These are phyloP conservation scores for Hemichromis elongatus DNA, from an alignment of 2,113 vertebrate species.

Conservation along the genomic window DNA sequence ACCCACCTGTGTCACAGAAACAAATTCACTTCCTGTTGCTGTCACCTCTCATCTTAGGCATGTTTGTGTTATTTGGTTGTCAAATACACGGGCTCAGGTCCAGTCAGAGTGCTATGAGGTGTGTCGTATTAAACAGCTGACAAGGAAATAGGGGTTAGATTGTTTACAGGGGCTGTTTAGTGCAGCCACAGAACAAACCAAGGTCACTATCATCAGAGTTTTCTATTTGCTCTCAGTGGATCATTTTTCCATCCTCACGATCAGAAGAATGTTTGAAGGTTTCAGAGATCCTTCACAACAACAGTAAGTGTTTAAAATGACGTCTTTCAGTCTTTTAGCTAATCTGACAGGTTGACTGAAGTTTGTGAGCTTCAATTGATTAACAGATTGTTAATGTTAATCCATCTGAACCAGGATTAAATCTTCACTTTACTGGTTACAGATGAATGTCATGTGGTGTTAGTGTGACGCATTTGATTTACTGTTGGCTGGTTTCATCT, in stretches of 20 bases:
- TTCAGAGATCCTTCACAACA: background rate
- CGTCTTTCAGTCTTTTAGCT: background rate
- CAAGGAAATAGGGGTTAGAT: no score
- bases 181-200: no score
- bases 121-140: no score
- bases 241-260: background rate
- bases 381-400: background rate
- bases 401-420: rapidly evolving
- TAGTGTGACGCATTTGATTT: background rate
- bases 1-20: no score
- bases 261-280: rapidly evolving
- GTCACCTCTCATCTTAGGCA: no score
- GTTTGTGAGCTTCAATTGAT: background rate
- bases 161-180: no score
- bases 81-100: no score
- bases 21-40: no score
- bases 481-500: background rate
- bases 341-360: background rate
- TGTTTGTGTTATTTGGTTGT: no score
- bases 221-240: background rate
- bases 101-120: no score
- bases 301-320: background rate
- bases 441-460: background rate
- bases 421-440: background rate
- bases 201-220: no score